These are phyloP conservation scores for Hepsetus odoe DNA, from an alignment of 2,113 vertebrate species.

Conservation along the genomic window DNA sequence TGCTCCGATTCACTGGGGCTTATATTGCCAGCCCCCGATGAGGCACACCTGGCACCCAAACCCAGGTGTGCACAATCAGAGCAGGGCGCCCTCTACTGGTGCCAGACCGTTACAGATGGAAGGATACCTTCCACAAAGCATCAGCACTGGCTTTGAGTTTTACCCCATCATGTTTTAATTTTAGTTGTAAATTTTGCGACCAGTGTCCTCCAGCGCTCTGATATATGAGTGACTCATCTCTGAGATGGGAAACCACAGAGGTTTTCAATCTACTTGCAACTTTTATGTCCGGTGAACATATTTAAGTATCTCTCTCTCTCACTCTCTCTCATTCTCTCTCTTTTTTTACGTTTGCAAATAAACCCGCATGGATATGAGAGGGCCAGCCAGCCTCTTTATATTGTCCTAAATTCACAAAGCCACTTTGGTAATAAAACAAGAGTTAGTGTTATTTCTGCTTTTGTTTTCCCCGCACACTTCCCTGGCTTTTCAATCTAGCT, in stretches of 20 bases:
- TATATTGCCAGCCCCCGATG: too few relatives aligned
- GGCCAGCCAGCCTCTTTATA: neutral
- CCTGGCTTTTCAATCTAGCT: constrained; percentile 17
- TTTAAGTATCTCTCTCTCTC: constrained; percentile 11
- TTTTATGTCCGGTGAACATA: neutral
- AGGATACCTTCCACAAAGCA: too few relatives aligned
- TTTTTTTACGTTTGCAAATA: constrained; percentile 2
- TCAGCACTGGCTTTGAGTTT: neutral
- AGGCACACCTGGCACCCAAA: too few relatives aligned
- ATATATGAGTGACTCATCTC: constrained; percentile 7
- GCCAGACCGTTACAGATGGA: too few relatives aligned
- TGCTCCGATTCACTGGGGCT: too few relatives aligned
- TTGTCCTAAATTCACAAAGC: constrained; percentile 3
- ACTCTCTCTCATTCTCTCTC: too few relatives aligned
- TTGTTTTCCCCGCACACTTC: constrained; percentile 1
- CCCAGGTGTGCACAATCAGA: too few relatives aligned
- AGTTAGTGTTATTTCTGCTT: neutral
- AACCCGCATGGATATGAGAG: constrained; percentile 11
- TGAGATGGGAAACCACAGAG: constrained; percentile 2
- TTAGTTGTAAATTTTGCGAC: neutral
- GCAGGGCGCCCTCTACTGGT: too few relatives aligned
- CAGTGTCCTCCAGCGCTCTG: constrained; percentile 11
- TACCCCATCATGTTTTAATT: constrained; percentile 5
- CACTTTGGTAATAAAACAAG: constrained; percentile 38
- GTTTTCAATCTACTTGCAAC: constrained; percentile 4